A percentile compares a stretch with the other conserved stretches of the same genome.
Conservation (phyloP, 2,113 vertebrate genomes). For the Chlorocebus sabaeus region DNA sequence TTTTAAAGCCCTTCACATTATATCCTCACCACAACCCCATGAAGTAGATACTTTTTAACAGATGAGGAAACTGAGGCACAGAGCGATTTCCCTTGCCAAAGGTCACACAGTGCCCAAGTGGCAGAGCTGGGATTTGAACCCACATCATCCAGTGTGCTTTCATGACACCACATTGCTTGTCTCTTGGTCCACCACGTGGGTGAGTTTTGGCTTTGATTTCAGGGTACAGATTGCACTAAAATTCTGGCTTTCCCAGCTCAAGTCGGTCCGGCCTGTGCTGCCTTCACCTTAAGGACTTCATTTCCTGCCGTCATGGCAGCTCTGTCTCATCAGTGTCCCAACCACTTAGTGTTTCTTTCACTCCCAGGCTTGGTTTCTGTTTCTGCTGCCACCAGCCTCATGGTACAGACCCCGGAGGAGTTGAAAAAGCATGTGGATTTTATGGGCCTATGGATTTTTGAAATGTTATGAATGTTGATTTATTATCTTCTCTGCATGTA, state of each 20-base stretch:
- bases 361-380: background rate
- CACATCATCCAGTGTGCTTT: rapidly evolving
- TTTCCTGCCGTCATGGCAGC: rapidly evolving
- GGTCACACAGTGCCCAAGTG: background rate
- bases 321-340: background rate
- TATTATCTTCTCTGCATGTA: conserved; percentile 35
- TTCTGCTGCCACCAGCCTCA: background rate
- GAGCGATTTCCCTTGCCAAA: background rate
- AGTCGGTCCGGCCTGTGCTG: background rate
- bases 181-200: rapidly evolving
- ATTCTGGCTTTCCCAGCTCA: rapidly evolving
- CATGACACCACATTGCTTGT: background rate
- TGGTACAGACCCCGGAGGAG: background rate
- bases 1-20: background rate
- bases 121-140: background rate
- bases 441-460: background rate
- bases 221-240: background rate
- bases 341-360: background rate
- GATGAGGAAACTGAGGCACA: background rate
- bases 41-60: background rate
- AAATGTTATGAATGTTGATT: conserved; percentile 38
- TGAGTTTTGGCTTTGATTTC: background rate
- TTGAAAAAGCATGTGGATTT: background rate
- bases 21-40: background rate
- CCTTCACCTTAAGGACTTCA: background rate